phyloP scores from a whole-genome alignment of 92 coral and sea anemone species.

The Zoanthus sociatus region DNA sequence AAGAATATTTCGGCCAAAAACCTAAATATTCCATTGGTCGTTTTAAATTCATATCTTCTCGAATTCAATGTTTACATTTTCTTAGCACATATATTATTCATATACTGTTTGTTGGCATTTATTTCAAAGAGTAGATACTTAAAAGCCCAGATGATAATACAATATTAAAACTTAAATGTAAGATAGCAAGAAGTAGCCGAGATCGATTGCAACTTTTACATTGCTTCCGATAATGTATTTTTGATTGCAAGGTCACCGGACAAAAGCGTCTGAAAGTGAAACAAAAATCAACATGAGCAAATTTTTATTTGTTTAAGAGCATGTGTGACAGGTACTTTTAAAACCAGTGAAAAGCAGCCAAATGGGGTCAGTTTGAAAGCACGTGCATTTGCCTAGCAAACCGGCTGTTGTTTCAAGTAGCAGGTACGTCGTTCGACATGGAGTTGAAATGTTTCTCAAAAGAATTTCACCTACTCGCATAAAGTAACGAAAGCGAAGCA shows the following conservation, averaged over 20 bases:
- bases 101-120: conserved; percentile 37
- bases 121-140: conserved; percentile 20
- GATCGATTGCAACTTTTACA: not conserved
- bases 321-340: conserved; percentile 41
- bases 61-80: conserved; percentile 37
- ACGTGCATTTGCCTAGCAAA: not conserved
- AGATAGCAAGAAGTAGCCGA: not conserved
- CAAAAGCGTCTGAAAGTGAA: conserved; percentile 5
- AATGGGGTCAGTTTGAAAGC: not conserved
- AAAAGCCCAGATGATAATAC: not conserved
- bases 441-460: not conserved
- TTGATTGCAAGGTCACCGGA: not conserved
- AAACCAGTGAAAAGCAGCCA: conserved; percentile 23
- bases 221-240: not conserved
- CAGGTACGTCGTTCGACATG: not conserved
- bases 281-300: conserved; percentile 21
- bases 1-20: not conserved
- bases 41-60: conserved; percentile 16
- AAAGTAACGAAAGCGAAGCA: not conserved
- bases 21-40: not conserved
- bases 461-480: not conserved
- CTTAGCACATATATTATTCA: conserved; percentile 45
- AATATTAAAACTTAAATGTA: not conserved
- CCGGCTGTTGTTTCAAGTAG: not conserved
- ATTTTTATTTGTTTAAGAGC: conserved; percentile 26